Conservation (phyloP, 2,113 vertebrate species). For the Sminthopsis crassicaudata region DNA sequence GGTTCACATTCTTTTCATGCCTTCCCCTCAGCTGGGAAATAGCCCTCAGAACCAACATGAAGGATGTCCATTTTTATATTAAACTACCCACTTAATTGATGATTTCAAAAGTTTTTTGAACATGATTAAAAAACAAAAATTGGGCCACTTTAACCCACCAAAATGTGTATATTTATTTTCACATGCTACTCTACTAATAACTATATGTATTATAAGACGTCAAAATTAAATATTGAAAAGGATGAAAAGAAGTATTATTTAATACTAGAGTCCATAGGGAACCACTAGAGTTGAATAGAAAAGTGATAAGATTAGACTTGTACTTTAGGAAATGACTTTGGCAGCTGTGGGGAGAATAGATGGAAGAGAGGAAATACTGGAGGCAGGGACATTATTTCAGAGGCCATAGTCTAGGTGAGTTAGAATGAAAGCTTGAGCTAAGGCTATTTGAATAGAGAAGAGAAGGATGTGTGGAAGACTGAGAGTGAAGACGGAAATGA, state of each 20-base stretch:
- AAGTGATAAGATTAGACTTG: not conserved
- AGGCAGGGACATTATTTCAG: not conserved
- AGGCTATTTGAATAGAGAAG: not conserved
- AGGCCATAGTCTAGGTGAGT: not conserved
- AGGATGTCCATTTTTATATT: not conserved
- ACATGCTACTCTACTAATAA: not conserved
- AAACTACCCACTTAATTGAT: not conserved
- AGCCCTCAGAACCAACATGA: not conserved
- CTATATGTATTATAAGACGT: not conserved
- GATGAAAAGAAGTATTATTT: not conserved
- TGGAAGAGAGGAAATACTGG: not conserved
- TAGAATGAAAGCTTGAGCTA: not conserved
- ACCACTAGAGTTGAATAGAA: not conserved
- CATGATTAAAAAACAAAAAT: not conserved
- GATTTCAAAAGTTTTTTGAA: not conserved
- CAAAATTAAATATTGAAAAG: not conserved
- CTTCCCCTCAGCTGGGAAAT: constrained; percentile 4
- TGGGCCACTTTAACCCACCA: not conserved
- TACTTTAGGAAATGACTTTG: not conserved
- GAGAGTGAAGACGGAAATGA: not conserved
- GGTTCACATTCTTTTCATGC: not conserved
- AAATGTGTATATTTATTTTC: not conserved
- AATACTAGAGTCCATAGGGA: not conserved
- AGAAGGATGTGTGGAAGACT: not conserved
- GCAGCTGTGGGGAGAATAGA: not conserved